Conservation (phyloP, 2,888 invertebrate species). For the Thereva nobilitata region DNA sequence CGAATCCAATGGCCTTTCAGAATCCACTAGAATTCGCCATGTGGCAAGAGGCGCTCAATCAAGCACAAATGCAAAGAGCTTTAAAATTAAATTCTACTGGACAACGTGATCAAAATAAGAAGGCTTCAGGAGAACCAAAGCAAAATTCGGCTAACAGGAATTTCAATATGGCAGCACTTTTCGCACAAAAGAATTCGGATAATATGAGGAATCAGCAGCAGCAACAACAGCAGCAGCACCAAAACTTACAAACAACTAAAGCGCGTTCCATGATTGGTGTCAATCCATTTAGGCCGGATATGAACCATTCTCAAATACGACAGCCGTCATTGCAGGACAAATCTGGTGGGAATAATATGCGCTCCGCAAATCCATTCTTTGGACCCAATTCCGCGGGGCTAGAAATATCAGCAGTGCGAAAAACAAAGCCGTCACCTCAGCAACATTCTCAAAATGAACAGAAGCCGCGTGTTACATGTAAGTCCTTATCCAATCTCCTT, state of each 20-base stretch:
- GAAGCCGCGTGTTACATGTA: slow-evolving; percentile 66
- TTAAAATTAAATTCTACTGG: slow-evolving; percentile 7
- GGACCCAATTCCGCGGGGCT: slow-evolving; percentile 52
- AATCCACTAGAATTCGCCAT: slow-evolving; percentile 60
- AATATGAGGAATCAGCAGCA: slow-evolving; percentile 19
- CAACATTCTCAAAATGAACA: slow-evolving; percentile 59
- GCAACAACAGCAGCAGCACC: slow-evolving; percentile 30
- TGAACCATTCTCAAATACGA: slow-evolving; percentile 28
- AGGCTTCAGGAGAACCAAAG: slow-evolving; percentile 14
- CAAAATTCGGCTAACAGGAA: not conserved
- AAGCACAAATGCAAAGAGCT: slow-evolving; percentile 59
- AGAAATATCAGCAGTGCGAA: slow-evolving; percentile 52
- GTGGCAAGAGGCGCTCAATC: slow-evolving; percentile 72
- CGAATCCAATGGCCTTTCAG: slow-evolving; percentile 49
- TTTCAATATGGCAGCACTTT: slow-evolving; percentile 20
- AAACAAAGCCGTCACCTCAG: slow-evolving; percentile 55
- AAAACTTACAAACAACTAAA: slow-evolving; percentile 27
- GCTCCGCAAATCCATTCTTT: slow-evolving; percentile 59
- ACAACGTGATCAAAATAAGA: slow-evolving; percentile 15
- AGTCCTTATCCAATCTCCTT: slow-evolving; percentile 66
- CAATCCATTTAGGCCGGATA: slow-evolving; percentile 45
- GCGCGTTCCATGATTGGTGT: slow-evolving; percentile 53
- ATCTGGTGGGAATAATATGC: slow-evolving; percentile 55
- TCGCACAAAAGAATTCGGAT: slow-evolving; percentile 30
- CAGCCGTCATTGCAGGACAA: slow-evolving; percentile 49